Percentiles rank a stretch among this genome's conserved stretches.
These are phyloP conservation scores for Alexandromys fortis DNA, from an alignment of 2,113 vertebrate species.

Conservation along the genomic window DNA sequence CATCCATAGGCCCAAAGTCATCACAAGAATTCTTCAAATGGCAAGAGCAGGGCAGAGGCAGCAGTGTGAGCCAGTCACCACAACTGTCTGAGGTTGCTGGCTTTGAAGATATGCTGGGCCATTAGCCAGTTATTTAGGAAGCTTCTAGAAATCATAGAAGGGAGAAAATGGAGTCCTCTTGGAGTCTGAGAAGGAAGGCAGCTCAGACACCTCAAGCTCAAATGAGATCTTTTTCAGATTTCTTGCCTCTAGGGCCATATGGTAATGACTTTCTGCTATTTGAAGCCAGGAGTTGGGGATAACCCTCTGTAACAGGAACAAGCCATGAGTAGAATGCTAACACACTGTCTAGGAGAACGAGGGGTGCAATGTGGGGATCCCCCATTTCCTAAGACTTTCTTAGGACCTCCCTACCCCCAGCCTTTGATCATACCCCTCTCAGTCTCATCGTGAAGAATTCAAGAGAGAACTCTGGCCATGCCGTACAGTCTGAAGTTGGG, in stretches of 20 bases:
- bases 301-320: neutral
- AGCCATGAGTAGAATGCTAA: neutral
- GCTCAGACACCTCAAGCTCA: neutral
- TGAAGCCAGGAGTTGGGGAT: neutral
- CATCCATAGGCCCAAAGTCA: neutral
- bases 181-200: neutral
- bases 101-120: neutral
- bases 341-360: neutral
- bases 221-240: neutral
- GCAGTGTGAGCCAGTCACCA: neutral
- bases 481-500: neutral
- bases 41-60: neutral
- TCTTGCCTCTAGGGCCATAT: neutral
- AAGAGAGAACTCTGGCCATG: neutral
- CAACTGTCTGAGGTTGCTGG: neutral
- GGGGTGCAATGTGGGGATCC: neutral
- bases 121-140: neutral
- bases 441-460: neutral
- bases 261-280: neutral
- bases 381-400: neutral
- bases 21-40: neutral
- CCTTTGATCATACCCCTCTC: neutral
- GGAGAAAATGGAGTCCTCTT: neutral
- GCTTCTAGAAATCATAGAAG: neutral
- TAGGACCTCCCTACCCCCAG: no score